Evolutionary conservation across 2,888 invertebrate genomes (phyloP).

Genomic region (Cantharis nigra): DNA sequence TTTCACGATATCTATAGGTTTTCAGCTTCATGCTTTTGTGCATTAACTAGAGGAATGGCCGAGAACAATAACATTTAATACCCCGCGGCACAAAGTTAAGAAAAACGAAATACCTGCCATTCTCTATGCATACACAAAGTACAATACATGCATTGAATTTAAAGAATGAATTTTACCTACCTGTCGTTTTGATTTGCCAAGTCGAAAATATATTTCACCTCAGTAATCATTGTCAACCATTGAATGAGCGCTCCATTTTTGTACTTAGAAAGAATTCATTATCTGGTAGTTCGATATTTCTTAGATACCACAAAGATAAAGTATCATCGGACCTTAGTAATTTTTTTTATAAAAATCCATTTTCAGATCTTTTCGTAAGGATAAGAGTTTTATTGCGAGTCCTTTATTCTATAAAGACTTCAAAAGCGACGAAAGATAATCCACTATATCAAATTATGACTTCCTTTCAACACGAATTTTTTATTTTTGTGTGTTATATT

Average conservation of each 20-base stretch:
- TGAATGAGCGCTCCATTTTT: constrained; percentile 36
- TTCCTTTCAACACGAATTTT: constrained; percentile 33
- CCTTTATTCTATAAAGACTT: constrained; percentile 17
- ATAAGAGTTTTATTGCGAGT: constrained; percentile 31
- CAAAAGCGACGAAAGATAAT: constrained; percentile 29
- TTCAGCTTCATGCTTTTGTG: constrained; percentile 13
- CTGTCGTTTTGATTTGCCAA: constrained; percentile 54
- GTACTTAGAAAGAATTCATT: constrained; percentile 20
- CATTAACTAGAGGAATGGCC: constrained; percentile 5
- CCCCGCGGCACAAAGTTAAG: constrained; percentile 29
- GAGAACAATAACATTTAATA: constrained; percentile 23
- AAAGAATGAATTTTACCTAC: constrained; percentile 51
- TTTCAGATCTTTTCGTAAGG: constrained; percentile 20
- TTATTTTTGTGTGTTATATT: constrained; percentile 6
- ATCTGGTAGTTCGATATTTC: constrained; percentile 37
- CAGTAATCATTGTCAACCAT: constrained; percentile 51
- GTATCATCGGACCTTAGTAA: constrained; percentile 35
- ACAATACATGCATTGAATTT: constrained; percentile 45
- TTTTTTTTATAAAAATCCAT: constrained; percentile 25
- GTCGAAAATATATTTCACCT: constrained; percentile 54
- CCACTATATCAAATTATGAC: constrained; percentile 39
- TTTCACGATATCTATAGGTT: neutral
- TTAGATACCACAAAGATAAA: constrained; percentile 42
- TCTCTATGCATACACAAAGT: constrained; percentile 44
- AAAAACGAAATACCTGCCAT: constrained; percentile 52